Conservation (phyloP, 1,140 invertebrate genomes). For the Olivierus martensii region DNA sequence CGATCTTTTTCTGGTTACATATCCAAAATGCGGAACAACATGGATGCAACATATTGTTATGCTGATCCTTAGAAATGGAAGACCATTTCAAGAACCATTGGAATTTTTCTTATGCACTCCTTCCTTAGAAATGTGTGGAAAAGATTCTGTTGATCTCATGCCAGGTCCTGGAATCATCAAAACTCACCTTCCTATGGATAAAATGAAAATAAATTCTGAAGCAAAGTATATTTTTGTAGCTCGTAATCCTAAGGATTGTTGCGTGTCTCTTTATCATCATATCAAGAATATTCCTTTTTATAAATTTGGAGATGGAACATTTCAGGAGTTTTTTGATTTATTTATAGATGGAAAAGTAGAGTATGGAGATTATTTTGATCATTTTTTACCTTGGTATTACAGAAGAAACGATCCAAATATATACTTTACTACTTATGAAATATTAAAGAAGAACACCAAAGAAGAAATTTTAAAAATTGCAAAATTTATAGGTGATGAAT, state of each 20-base stretch:
- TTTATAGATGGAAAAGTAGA: conserved; percentile 27
- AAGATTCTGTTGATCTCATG: neutral
- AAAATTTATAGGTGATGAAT: conserved; percentile 13
- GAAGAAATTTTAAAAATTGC: conserved; percentile 11
- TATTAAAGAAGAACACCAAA: conserved; percentile 10
- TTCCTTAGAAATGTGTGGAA: neutral
- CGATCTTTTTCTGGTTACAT: conserved; percentile 18
- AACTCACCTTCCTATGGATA: conserved; percentile 52
- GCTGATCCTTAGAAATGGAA: conserved; percentile 3
- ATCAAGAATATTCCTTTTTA: conserved; percentile 41
- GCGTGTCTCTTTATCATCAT: conserved; percentile 68
- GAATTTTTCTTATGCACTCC: neutral
- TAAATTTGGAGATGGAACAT: conserved; percentile 21
- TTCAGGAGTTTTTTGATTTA: conserved; percentile 27
- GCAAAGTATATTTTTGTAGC: conserved; percentile 54
- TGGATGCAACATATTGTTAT: conserved; percentile 17
- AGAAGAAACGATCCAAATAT: conserved; percentile 25
- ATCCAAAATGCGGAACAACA: conserved; percentile 22
- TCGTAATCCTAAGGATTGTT: conserved; percentile 71
- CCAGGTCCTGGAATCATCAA: conserved; percentile 29
- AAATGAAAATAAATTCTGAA: neutral
- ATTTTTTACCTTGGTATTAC: conserved; percentile 26
- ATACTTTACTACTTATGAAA: conserved; percentile 26
- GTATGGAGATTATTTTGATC: conserved; percentile 31
- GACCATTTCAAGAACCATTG: neutral